Conservation (phyloP, 1,140 invertebrate species). For the Bombyx mandarina region DNA sequence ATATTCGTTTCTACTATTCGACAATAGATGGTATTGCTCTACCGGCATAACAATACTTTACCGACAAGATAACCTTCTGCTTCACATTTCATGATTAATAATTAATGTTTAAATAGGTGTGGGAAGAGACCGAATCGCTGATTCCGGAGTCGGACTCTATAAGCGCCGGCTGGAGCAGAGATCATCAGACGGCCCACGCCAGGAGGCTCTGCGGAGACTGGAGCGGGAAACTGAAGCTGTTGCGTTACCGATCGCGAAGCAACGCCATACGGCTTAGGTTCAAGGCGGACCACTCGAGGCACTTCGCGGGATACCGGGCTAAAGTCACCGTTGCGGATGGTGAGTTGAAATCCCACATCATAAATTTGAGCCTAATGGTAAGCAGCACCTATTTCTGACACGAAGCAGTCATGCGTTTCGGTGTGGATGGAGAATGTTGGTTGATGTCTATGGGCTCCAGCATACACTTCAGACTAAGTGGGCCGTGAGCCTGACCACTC, state of each 20-base stretch:
- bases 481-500: no score
- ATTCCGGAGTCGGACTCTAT: slow-evolving; percentile 44
- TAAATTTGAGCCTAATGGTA: background rate
- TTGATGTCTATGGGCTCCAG: no score
- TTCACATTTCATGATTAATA: no score
- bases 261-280: slow-evolving; percentile 75
- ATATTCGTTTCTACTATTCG: no score
- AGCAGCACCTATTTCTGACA: no score
- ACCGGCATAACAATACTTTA: no score
- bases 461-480: no score
- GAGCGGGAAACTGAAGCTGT: slow-evolving; percentile 79
- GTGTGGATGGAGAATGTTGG: no score
- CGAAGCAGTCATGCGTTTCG: no score
- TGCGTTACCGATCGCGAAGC: slow-evolving; percentile 73
- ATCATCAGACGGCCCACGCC: slow-evolving; percentile 26
- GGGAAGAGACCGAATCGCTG: slow-evolving; percentile 46
- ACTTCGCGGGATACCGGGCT: slow-evolving; percentile 79
- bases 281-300: slow-evolving; percentile 79
- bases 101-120: no score
- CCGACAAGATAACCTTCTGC: no score
- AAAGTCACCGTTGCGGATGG: slow-evolving; percentile 78
- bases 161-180: slow-evolving; percentile 45
- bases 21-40: no score
- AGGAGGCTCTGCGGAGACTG: slow-evolving; percentile 80
- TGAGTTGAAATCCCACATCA: slow-evolving; percentile 52